Conservation (phyloP, 2,888 invertebrate genomes). For the Xylocampa areola region DNA sequence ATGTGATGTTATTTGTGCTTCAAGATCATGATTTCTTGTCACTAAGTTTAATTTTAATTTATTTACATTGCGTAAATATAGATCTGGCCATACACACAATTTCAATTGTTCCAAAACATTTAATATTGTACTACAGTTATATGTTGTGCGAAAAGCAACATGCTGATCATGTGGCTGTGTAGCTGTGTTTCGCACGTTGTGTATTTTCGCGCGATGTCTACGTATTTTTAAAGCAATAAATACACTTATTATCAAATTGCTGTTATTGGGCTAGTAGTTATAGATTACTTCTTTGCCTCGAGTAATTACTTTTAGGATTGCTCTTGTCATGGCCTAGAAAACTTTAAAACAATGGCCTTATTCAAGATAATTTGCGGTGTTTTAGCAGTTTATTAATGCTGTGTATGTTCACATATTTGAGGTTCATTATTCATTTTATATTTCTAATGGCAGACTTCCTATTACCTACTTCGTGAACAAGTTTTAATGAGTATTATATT, state of each 20-base stretch:
- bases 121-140: conserved; percentile 22
- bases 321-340: conserved; percentile 23
- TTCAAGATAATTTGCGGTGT: conserved; percentile 1
- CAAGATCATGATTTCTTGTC: conserved; percentile 39
- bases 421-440: conserved; percentile 1
- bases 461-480: conserved; percentile 32
- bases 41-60: conserved; percentile 39
- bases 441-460: conserved; percentile 5
- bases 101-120: conserved; percentile 19
- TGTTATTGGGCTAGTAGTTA: conserved; percentile 2
- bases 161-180: conserved; percentile 13
- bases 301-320: conserved; percentile 6
- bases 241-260: conserved; percentile 16
- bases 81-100: conserved; percentile 6
- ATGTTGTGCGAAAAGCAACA: conserved; percentile 3
- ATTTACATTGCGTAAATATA: background rate
- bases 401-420: conserved; percentile 3
- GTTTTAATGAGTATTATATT: conserved; percentile 11
- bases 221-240: conserved; percentile 5
- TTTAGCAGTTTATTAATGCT: conserved; percentile 16
- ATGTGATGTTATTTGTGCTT: conserved; percentile 39
- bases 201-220: conserved; percentile 22
- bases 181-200: conserved; percentile 7
- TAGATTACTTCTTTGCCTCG: conserved; percentile 5
- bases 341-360: conserved; percentile 18